Evolutionary conservation across 2,113 vertebrate species (phyloP).

Genomic region (Petrocephalus zakoni): DNA sequence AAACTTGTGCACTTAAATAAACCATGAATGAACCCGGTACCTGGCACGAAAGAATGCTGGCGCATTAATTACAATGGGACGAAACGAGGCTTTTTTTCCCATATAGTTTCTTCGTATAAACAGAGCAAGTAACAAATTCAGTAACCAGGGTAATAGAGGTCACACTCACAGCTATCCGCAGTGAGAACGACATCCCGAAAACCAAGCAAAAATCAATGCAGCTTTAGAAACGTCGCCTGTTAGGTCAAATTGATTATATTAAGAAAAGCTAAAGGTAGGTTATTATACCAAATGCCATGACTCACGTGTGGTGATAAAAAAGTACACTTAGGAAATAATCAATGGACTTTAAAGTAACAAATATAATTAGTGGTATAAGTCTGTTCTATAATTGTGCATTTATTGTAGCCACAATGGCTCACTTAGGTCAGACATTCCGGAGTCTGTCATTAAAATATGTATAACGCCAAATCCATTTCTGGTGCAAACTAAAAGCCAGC

Average conservation of each 20-base stretch:
- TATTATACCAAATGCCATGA: slow-evolving; percentile 9
- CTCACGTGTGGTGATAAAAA: slow-evolving; percentile 23
- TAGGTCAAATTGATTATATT: slow-evolving; percentile 10
- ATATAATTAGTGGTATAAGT: slow-evolving; percentile 21
- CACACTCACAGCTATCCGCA: neutral
- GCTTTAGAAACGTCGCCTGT: neutral
- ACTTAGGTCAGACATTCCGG: slow-evolving; percentile 21
- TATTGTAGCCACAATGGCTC: slow-evolving; percentile 14
- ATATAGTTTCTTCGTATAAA: neutral
- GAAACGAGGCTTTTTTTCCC: neutral
- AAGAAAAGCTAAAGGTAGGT: neutral
- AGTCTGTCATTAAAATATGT: slow-evolving; percentile 25
- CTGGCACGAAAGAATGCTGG: neutral
- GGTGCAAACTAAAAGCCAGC: slow-evolving; percentile 12
- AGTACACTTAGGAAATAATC: slow-evolving; percentile 27
- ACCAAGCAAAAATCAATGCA: neutral
- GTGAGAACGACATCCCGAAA: neutral
- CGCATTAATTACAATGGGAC: neutral
- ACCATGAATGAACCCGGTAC: neutral
- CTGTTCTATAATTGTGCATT: slow-evolving; percentile 15
- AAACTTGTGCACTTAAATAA: neutral
- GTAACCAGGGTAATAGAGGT: neutral
- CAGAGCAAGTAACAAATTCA: neutral
- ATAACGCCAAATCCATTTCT: slow-evolving; percentile 21
- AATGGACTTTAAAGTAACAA: slow-evolving; percentile 18